phyloP scores from a whole-genome alignment of 2,113 vertebrate genomes.

The Cranoglanis bouderius region DNA sequence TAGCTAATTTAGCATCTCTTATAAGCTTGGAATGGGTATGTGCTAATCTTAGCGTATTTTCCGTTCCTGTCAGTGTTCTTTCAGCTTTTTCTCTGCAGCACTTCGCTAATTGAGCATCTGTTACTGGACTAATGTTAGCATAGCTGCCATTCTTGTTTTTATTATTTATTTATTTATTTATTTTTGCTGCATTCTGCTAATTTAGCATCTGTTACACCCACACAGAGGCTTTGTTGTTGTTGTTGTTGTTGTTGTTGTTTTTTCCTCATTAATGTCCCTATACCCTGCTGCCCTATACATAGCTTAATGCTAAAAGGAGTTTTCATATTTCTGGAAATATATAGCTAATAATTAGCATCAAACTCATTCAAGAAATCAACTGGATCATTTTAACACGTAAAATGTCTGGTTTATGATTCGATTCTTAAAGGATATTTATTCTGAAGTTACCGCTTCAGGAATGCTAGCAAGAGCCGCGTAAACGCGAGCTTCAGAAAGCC shows the following conservation, averaged over 20 bases:
- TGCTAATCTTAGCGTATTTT: constrained; percentile 9
- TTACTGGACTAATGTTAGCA: constrained; percentile 10
- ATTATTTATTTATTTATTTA: not conserved
- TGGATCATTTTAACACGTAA: not conserved
- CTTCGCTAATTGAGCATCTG: constrained; percentile 32
- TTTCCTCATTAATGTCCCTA: not conserved
- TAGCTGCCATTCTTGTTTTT: not conserved
- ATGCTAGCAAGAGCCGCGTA: not conserved
- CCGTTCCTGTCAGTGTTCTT: not conserved
- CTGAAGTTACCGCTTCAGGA: not conserved
- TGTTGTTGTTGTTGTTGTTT: no score
- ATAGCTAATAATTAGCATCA: not conserved
- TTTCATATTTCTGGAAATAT: not conserved
- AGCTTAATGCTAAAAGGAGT: not conserved
- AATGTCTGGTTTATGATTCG: not conserved
- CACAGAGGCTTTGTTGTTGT: not conserved
- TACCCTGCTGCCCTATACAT: not conserved
- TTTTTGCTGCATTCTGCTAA: not conserved
- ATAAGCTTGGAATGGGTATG: not conserved
- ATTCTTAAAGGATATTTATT: not conserved
- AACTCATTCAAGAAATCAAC: not conserved
- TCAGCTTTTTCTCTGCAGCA: not conserved
- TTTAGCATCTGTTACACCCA: constrained; percentile 5
- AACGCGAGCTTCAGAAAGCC: not conserved
- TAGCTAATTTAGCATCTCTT: constrained; percentile 1